phyloP scores from a whole-genome alignment of 1,140 invertebrate species.

The Brachionus koreanus region DNA sequence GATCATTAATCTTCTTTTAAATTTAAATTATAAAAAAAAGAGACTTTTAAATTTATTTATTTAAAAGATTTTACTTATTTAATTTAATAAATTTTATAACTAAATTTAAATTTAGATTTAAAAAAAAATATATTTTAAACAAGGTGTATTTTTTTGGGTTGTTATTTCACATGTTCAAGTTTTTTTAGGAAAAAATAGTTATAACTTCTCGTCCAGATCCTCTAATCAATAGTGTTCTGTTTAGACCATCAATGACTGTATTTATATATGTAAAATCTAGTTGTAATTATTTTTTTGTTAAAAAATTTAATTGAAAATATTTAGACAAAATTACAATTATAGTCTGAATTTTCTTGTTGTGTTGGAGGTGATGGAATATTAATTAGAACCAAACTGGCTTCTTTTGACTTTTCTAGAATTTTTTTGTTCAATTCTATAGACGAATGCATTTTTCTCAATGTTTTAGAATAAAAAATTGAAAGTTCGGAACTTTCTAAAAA shows the following conservation, averaged over 20 bases:
- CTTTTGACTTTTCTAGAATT: conserved; percentile 89
- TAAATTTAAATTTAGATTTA: no score
- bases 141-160: not conserved
- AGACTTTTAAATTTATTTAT: no score
- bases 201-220: conserved; percentile 97
- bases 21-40: no score
- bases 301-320: conserved; percentile 36
- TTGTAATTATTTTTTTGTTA: conserved; percentile 46
- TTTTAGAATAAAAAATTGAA: conserved; percentile 68
- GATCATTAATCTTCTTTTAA: no score
- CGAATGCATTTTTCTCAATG: conserved; percentile 96
- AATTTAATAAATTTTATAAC: no score
- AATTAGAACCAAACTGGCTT: conserved; percentile 92
- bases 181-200: conserved; percentile 82
- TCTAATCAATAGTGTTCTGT: conserved; percentile 91
- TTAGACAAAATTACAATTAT: conserved; percentile 71
- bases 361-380: conserved; percentile 96
- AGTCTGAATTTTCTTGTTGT: conserved; percentile 73
- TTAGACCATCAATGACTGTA: conserved; percentile 91
- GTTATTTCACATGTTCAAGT: not conserved
- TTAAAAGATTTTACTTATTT: no score
- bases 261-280: conserved; percentile 99
- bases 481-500: not conserved
- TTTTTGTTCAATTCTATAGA: conserved; percentile 97
- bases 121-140: no score